Percentiles rank a stretch among this genome's conserved stretches.
Conservation (phyloP, 1,140 invertebrate species). For the Drosophila gunungcola region DNA sequence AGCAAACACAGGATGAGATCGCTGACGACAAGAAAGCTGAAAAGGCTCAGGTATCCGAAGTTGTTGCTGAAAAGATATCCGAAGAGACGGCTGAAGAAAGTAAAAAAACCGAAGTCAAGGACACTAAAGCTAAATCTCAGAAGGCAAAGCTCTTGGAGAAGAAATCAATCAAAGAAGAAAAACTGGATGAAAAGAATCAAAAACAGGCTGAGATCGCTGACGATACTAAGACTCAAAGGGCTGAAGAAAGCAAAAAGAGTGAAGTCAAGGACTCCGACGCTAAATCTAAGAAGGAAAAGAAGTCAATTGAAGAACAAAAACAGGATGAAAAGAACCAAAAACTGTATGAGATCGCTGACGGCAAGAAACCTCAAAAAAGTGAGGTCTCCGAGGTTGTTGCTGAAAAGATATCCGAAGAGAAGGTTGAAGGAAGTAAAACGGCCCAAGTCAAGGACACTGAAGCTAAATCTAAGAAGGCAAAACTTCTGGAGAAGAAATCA, state of each 20-base stretch:
- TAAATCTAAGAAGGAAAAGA: constrained; percentile 41
- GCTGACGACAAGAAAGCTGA: not conserved
- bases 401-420: not conserved
- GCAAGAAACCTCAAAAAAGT: not conserved
- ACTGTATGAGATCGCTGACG: not conserved
- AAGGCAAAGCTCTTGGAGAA: constrained; percentile 3
- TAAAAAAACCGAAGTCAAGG: constrained; percentile 36
- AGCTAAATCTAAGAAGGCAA: not conserved
- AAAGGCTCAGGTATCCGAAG: not conserved
- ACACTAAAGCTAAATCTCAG: not conserved
- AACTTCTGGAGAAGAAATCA: constrained; percentile 9
- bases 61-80: not conserved
- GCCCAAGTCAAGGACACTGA: constrained; percentile 25
- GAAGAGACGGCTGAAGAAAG: constrained; percentile 15
- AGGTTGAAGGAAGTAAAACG: constrained; percentile 29
- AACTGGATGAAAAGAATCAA: not conserved
- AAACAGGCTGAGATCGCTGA: constrained; percentile 1
- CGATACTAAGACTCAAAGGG: not conserved
- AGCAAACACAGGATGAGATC: constrained; percentile 13
- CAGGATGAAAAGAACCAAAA: constrained; percentile 19
- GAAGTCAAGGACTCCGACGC: constrained; percentile 3
- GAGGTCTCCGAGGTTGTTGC: not conserved
- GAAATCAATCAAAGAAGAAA: constrained; percentile 23
- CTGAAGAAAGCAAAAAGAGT: not conserved
- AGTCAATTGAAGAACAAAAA: constrained; percentile 18